Base-by-base conservation (phyloP, 2,888 invertebrate species). In the Abrostola triplasia region DNA sequence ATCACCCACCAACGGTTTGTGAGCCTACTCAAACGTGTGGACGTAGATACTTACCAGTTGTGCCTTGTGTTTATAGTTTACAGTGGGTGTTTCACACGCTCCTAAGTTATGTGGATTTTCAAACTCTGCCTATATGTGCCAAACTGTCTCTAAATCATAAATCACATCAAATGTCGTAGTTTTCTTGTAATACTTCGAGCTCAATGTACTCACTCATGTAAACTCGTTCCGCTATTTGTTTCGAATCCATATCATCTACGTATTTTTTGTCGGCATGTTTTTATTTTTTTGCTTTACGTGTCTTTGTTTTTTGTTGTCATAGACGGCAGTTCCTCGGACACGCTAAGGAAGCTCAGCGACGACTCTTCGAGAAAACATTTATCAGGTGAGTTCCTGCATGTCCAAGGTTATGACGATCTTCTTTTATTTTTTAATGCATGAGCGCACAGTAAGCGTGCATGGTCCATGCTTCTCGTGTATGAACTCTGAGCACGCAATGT, bases 361-460 rank as follows among this genome's bases (percentile, higher is more conserved):
- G 95, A 95, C 81, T 92, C 90, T 73, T 95, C 95, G 70, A 91
- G 95, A 90, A 95, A 95, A 90, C 94, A 94, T 86, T 89, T 95
- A 81, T 94, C 95, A 89, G 95, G 95, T 95, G 86, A 91, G 93
- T 85, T 65, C 61, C 56, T 53, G 64, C 66, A 80, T 73, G 60
- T 77, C 79, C 71, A 66, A 70, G 71, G 70, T 53, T 67, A 51
- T 71, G 67, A 70, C 63, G 55, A 61, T 69, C 58, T 59, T 13
- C 72, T 59, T 54, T 61, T 54, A 75, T 71, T 82, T 64, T n/a
- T 78, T 83, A 80, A 81, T 74, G 92, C 91, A 92, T 89, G 90
- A 79, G 67, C 77, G 76, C 78, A 81, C 80, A 61, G 58, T 62
- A 64, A 69, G 78, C 82, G 66, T 86, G 92, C 91, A 92, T 89